Percentiles rank a stretch among this genome's conserved stretches.
Evolutionary conservation across 2,113 vertebrate species (phyloP).

Genomic region (Phycodurus eques): DNA sequence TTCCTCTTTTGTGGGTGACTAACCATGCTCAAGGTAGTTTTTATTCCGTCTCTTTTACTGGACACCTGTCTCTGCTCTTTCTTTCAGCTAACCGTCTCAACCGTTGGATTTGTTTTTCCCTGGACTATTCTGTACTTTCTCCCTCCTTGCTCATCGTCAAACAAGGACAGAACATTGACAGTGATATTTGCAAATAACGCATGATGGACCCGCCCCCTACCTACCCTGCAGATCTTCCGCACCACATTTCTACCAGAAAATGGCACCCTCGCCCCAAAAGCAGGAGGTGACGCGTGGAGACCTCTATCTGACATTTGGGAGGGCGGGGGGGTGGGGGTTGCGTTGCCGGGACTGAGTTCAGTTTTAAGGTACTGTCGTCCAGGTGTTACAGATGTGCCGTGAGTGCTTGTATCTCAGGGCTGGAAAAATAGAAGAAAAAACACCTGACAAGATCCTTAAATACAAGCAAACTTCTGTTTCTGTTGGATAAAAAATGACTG

Average conservation of each 20-base stretch:
- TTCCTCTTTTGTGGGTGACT: slow-evolving; percentile 48
- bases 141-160: slow-evolving; percentile 48
- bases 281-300: slow-evolving; percentile 37
- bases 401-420: slow-evolving; percentile 52
- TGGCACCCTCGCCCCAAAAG: slow-evolving; percentile 44
- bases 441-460: slow-evolving; percentile 59
- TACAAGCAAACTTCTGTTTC: slow-evolving; percentile 48
- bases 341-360: slow-evolving; percentile 54
- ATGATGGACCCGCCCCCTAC: slow-evolving; percentile 32
- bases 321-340: slow-evolving; percentile 17
- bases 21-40: slow-evolving; percentile 38
- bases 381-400: slow-evolving; percentile 49
- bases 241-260: slow-evolving; percentile 50
- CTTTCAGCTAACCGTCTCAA: slow-evolving; percentile 90
- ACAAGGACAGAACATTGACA: slow-evolving; percentile 65
- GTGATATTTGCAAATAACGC: slow-evolving; percentile 29
- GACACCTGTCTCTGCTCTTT: slow-evolving; percentile 64
- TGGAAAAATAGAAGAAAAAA: slow-evolving; percentile 37
- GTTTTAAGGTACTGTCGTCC: slow-evolving; percentile 65
- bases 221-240: not conserved
- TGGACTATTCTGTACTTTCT: slow-evolving; percentile 67
- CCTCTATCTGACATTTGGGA: slow-evolving; percentile 31
- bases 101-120: slow-evolving; percentile 67
- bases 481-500: slow-evolving; percentile 73
- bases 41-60: slow-evolving; percentile 51